Base-by-base conservation (phyloP, 1,140 invertebrate genomes). In the Lordiphosa clarofinis region DNA sequence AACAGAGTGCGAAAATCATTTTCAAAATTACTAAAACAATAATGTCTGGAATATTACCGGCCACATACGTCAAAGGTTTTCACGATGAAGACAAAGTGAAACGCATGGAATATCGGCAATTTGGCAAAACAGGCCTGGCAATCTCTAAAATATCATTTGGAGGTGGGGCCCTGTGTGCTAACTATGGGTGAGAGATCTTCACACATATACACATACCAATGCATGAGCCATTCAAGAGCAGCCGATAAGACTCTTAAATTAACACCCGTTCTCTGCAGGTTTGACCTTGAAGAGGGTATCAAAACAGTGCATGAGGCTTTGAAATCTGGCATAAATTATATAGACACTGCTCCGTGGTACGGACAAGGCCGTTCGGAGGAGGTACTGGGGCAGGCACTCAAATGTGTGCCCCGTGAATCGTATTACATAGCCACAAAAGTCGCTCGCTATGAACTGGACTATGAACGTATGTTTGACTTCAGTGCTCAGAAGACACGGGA, bases 381-480 rank as follows among this genome's bases (percentile, higher is more conserved):
- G 62, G 90, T 95, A 33, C 89, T 98, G 6, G 97, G 97, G 58
- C 94, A 95, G 91, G 96, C 95, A 1, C 89, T 98, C 0, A 90
- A 92, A 87, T 92, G 90, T 35, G 91, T 98, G 58, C 96, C 97
- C 0, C 90, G 97, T 33, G 66, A 94, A 55, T 91, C 94, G 4
- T 98, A 95, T 89, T 97, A 97, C 81, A 92, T 99, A 10, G 95
- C 93, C 8, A 98, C 96, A 6, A 99, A 99, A 91, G 94, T 98
- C 12, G 96, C 95, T 1, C 91, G 97, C 52, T 98, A 97, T 82
- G 93, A 94, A 62, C 89, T 91, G 21, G 91, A 94, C 55, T 92
- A 91, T 13, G 91, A 92, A 31, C 90, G 92, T 46, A 96, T 96
- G 94, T 98, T 98, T 89, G 94, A 99, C 88, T 98, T 97, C 89